Conservation (phyloP, 2,797 vertebrate species). For the Cyprinodon diabolis region DNA sequence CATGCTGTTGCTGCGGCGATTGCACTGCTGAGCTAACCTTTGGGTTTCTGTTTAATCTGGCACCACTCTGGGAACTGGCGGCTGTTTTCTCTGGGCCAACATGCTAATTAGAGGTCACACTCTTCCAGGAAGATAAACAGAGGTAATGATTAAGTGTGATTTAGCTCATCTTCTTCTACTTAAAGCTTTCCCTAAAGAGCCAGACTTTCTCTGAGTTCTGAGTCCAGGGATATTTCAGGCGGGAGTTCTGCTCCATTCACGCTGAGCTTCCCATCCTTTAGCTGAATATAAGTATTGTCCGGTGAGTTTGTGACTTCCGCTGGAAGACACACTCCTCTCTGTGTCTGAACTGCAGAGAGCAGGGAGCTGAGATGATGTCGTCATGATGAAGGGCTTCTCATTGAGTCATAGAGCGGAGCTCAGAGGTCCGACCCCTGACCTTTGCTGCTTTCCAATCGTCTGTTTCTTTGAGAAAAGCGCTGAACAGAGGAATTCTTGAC, state of each 20-base stretch:
- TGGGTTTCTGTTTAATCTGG: constrained; percentile 66
- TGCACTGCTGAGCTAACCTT: constrained; percentile 35
- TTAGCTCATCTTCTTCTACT: not conserved
- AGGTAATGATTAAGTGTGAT: not conserved
- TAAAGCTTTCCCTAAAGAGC: not conserved
- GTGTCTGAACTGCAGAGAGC: constrained; percentile 45
- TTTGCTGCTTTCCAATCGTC: constrained; percentile 32
- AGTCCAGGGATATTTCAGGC: constrained; percentile 19
- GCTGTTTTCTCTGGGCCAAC: constrained; percentile 46
- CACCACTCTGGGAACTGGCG: constrained; percentile 50
- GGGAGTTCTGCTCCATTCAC: constrained; percentile 15
- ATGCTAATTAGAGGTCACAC: constrained; percentile 49
- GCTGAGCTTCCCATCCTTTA: constrained; percentile 25
- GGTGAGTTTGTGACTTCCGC: constrained; percentile 45
- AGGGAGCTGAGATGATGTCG: constrained; percentile 31
- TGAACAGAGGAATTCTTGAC: constrained; percentile 44
- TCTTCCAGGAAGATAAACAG: constrained; percentile 2
- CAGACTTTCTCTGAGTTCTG: constrained; percentile 7
- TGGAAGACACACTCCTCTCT: constrained; percentile 64
- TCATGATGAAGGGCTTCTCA: constrained; percentile 46
- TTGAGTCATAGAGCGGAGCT: constrained; percentile 44
- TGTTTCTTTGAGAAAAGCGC: constrained; percentile 34
- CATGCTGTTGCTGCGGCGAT: constrained; percentile 61
- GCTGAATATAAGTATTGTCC: constrained; percentile 76
- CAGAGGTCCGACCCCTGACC: constrained; percentile 43